Percentiles rank a stretch among this genome's conserved stretches.
Conservation (phyloP, 2,113 vertebrate genomes). For the Poicephalus gulielmi region DNA sequence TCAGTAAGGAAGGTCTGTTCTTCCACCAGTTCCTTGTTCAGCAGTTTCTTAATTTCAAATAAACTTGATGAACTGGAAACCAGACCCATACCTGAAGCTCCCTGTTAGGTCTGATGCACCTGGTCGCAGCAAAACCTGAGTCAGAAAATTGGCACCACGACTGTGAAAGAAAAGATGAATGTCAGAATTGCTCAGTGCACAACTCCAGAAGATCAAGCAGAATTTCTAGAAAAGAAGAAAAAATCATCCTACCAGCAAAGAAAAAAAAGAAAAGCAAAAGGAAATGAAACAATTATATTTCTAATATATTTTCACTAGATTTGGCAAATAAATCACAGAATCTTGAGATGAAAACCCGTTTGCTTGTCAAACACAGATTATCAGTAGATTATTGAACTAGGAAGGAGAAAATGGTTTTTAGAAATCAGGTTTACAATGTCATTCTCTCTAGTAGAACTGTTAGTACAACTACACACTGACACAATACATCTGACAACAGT, state of each 20-base stretch:
- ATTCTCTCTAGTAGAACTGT: not conserved
- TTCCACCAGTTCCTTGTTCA: not conserved
- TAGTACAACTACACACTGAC: not conserved
- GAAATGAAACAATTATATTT: not conserved
- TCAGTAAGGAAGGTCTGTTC: not conserved
- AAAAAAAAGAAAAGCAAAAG: not conserved
- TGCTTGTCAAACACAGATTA: not conserved
- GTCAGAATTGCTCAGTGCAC: not conserved
- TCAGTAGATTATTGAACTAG: not conserved
- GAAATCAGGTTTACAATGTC: not conserved
- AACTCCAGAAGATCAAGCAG: not conserved
- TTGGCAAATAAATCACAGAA: not conserved
- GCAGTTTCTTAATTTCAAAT: not conserved
- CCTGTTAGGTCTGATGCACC: conserved; percentile 95
- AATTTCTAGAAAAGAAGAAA: not conserved
- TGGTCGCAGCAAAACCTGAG: conserved; percentile 92
- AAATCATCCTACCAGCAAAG: not conserved
- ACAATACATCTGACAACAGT: not conserved
- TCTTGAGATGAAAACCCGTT: not conserved
- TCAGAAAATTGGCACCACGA: conserved; percentile 94
- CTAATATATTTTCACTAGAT: not conserved
- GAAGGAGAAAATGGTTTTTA: not conserved
- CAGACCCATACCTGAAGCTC: conserved; percentile 88
- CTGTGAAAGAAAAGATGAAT: conserved; percentile 69
- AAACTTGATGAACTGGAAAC: not conserved